These are phyloP conservation scores for Eilema caniola DNA, from an alignment of 2,888 invertebrate species.

Conservation along the genomic window DNA sequence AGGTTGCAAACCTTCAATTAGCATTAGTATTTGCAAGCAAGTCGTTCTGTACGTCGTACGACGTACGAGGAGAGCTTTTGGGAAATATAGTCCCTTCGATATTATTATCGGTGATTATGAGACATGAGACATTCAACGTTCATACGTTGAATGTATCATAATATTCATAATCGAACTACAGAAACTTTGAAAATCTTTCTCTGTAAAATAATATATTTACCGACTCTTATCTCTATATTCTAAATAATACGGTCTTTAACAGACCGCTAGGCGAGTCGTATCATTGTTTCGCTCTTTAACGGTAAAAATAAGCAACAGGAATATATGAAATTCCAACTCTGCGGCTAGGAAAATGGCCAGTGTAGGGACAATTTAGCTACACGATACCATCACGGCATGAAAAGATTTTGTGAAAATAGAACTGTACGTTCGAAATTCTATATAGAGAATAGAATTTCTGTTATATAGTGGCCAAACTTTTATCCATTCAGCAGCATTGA, in stretches of 20 bases:
- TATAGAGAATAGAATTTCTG: background rate
- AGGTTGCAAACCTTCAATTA: too few relatives aligned
- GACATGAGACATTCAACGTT: too few relatives aligned
- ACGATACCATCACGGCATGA: background rate
- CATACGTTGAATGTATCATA: too few relatives aligned
- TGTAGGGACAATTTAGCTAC: background rate
- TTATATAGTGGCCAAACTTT: background rate
- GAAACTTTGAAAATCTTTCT: too few relatives aligned
- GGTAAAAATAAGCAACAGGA: background rate
- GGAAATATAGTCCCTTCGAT: too few relatives aligned
- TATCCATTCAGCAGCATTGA: background rate
- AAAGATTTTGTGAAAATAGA: conserved; percentile 10
- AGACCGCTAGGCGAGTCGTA: background rate
- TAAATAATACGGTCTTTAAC: background rate
- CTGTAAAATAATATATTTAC: too few relatives aligned
- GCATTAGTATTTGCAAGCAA: background rate
- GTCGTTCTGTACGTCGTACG: background rate
- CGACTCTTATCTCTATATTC: too few relatives aligned
- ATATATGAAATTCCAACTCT: background rate
- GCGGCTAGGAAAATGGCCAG: background rate
- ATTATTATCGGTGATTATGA: too few relatives aligned
- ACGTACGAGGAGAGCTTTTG: too few relatives aligned
- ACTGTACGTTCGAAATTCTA: background rate
- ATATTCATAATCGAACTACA: too few relatives aligned
- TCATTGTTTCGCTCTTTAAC: background rate